These are phyloP conservation scores for Taenioides sp. DNA, from an alignment of 2,797 vertebrate genomes.

Conservation along the genomic window DNA sequence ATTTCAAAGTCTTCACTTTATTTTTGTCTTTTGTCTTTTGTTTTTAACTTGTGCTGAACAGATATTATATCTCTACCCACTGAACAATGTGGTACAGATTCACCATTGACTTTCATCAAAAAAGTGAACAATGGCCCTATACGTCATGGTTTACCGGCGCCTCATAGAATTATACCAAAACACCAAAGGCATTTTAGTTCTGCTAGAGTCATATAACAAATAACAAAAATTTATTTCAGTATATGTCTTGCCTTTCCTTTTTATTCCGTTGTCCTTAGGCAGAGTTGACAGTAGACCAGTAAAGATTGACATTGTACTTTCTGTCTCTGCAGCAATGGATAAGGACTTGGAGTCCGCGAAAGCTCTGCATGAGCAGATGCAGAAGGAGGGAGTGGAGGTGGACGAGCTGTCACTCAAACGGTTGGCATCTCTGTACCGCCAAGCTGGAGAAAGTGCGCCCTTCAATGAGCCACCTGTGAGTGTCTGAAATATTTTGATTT, in stretches of 20 bases:
- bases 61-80: background rate
- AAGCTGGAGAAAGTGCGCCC: slow-evolving; percentile 79
- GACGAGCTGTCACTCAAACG: slow-evolving; percentile 86
- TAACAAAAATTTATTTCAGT: no score
- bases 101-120: no score
- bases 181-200: background rate
- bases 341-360: slow-evolving; percentile 82
- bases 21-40: slow-evolving; percentile 14
- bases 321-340: slow-evolving; percentile 73
- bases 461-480: slow-evolving; percentile 93
- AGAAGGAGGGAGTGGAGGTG: slow-evolving; percentile 70
- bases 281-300: background rate
- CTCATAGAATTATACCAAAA: background rate
- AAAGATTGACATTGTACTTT: slow-evolving; percentile 1
- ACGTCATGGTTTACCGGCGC: background rate
- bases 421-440: slow-evolving; percentile 82
- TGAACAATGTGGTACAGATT: background rate
- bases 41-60: background rate
- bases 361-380: slow-evolving; percentile 77
- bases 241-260: no score
- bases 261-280: background rate
- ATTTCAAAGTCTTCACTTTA: slow-evolving; percentile 7
- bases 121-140: background rate
- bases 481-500: slow-evolving; percentile 27
- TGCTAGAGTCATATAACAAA: background rate